Conservation (phyloP, 2,113 vertebrate species). For the Zosterops hypoxanthus region DNA sequence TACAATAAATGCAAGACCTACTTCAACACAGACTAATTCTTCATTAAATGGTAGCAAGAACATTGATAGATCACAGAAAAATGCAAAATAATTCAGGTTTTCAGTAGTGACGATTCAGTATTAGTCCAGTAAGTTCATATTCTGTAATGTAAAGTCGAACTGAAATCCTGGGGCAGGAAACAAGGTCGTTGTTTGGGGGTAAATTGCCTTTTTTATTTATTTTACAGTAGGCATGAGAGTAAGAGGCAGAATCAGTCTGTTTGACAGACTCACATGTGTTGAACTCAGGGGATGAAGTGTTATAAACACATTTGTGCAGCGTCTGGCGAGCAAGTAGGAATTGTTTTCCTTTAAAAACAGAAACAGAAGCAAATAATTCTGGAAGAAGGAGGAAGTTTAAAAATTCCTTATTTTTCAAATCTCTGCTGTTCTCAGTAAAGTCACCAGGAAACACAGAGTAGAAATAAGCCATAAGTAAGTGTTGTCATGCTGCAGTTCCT, state of each 20-base stretch:
- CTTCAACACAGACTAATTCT: not conserved
- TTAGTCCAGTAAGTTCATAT: not conserved
- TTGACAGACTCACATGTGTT: not conserved
- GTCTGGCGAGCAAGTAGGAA: not conserved
- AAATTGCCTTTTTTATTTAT: not conserved
- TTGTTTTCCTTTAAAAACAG: not conserved
- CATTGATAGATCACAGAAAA: not conserved
- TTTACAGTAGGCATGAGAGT: rapidly evolving
- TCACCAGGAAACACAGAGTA: not conserved
- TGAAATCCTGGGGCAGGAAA: not conserved
- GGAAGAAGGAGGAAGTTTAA: not conserved
- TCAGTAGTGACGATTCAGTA: not conserved
- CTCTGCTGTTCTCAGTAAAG: not conserved
- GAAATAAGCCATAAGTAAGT: not conserved
- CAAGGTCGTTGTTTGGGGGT: not conserved
- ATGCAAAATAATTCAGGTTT: not conserved
- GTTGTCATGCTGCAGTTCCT: not conserved
- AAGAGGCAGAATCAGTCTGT: not conserved
- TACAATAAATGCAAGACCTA: not conserved
- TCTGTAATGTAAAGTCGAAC: not conserved
- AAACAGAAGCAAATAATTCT: not conserved
- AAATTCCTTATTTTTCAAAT: not conserved
- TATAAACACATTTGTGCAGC: not conserved
- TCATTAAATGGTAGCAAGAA: not conserved
- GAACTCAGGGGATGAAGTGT: not conserved